phyloP scores from a whole-genome alignment of 2,113 vertebrate species.

The Anolis carolinensis region DNA sequence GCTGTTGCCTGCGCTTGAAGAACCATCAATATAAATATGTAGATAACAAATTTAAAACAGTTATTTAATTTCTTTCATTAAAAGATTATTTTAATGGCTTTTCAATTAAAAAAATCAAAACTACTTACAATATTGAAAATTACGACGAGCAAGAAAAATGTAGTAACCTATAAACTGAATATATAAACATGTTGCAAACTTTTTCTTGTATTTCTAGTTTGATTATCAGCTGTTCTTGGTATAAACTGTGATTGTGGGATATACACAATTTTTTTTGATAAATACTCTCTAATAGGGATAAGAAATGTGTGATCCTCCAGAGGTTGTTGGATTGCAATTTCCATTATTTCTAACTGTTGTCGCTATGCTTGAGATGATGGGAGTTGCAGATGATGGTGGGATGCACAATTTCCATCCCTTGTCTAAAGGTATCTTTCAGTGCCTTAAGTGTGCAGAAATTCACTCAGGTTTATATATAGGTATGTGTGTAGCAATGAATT shows the following conservation, averaged over 20 bases:
- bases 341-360: neutral
- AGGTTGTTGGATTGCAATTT: neutral
- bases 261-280: conserved; percentile 28
- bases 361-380: neutral
- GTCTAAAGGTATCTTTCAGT: neutral
- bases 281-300: conserved; percentile 11
- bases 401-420: neutral
- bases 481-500: neutral
- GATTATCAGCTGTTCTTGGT: neutral
- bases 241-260: conserved; percentile 6
- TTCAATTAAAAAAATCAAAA: neutral
- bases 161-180: neutral
- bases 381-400: neutral
- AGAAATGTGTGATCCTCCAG: neutral
- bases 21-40: conserved; percentile 19
- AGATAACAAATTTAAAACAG: conserved; percentile 38
- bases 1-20: conserved; percentile 33
- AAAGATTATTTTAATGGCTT: neutral
- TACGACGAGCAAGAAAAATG: neutral
- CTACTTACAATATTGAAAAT: neutral
- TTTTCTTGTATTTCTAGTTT: neutral
- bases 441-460: conserved; percentile 26
- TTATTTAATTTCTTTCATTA: conserved; percentile 2
- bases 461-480: neutral
- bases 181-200: neutral